phyloP scores from a whole-genome alignment of 2,113 vertebrate genomes.

The Siphamia tubifer region DNA sequence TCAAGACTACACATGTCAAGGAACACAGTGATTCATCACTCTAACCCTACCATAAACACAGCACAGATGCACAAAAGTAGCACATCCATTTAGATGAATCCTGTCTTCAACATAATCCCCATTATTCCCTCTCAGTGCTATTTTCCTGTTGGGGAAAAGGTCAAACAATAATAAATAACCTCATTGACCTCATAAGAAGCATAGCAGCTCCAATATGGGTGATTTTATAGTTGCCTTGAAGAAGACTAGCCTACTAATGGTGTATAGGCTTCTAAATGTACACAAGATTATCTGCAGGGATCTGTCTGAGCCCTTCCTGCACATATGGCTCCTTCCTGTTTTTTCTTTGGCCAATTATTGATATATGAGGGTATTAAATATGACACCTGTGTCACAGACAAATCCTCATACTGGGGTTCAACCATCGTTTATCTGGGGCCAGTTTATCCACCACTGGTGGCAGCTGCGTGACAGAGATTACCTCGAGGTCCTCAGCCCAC shows the following conservation, averaged over 20 bases:
- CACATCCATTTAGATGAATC: background rate
- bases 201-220: background rate
- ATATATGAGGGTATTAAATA: conserved; percentile 85
- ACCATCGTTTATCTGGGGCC: conserved; percentile 70
- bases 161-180: conserved; percentile 54
- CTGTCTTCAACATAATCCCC: background rate
- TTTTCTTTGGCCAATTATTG: conserved; percentile 74
- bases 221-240: conserved; percentile 24
- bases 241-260: conserved; percentile 19
- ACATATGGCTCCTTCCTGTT: conserved; percentile 61
- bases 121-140: conserved; percentile 2
- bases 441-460: conserved; percentile 71
- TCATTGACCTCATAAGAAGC: conserved; percentile 29
- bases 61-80: background rate
- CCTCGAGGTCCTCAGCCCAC: conserved; percentile 80
- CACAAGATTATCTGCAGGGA: conserved; percentile 64
- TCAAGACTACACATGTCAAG: background rate
- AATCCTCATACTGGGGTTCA: conserved; percentile 64
- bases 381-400: conserved; percentile 83
- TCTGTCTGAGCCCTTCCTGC: conserved; percentile 54
- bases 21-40: conserved; percentile 4
- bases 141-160: conserved; percentile 44
- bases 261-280: conserved; percentile 69
- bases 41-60: background rate
- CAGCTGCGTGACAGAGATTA: conserved; percentile 85